Evolutionary conservation across 2,797 vertebrate genomes (phyloP).

Genomic region (Somateria mollissima): DNA sequence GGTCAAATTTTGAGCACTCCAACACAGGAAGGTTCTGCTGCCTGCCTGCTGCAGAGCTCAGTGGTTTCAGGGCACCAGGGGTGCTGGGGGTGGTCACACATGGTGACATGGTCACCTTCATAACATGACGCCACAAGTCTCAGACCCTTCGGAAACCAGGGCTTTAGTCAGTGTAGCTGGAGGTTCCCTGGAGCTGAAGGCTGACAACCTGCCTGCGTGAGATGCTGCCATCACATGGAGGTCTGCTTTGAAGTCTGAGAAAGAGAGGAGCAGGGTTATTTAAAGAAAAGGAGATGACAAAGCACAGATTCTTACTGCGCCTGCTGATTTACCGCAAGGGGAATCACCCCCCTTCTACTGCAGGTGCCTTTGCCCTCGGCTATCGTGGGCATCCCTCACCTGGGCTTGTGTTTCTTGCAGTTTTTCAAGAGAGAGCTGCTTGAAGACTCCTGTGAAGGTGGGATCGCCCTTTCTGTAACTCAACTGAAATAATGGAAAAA

Average conservation of each 20-base stretch:
- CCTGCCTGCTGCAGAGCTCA: background rate
- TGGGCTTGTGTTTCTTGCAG: background rate
- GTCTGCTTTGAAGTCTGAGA: background rate
- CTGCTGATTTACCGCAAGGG: background rate
- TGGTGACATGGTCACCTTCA: background rate
- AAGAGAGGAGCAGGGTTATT: background rate
- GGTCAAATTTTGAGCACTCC: background rate
- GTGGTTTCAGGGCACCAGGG: background rate
- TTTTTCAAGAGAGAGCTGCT: background rate
- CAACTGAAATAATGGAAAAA: background rate
- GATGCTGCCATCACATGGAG: background rate
- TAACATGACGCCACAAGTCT: accelerated
- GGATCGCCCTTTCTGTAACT: background rate
- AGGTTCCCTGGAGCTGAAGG: background rate
- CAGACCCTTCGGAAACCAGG: background rate
- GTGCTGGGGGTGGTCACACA: no score
- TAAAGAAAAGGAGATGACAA: background rate
- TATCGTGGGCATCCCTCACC: accelerated
- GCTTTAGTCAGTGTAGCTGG: background rate
- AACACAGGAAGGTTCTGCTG: background rate
- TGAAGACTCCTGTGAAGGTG: background rate
- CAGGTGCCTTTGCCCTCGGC: background rate
- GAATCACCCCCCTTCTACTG: background rate
- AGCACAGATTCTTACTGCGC: background rate
- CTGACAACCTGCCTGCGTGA: background rate